Evolutionary conservation across 2,797 vertebrate genomes (phyloP), one percentile per base, ranked within the genome.

Genomic region (Scolopax bukidnonensis): DNA sequence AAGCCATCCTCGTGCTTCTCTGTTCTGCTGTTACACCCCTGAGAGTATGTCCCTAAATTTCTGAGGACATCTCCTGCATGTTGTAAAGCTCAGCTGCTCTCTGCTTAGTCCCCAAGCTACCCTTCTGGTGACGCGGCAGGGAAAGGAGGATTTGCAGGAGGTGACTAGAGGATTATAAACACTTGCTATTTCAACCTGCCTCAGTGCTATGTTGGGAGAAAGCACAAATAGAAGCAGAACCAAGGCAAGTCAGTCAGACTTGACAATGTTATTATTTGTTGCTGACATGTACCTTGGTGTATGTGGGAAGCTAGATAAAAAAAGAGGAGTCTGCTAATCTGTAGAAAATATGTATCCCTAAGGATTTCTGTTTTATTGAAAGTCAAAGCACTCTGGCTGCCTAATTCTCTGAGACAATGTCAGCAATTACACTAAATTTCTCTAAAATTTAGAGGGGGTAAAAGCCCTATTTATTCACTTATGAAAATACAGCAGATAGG

Each of bases 31-130:
- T 21, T 53, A 59, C 11, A 5, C 83, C 86, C 33, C 4, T 16
- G 74, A 91, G 79, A 47, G 67, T 32, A 56, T 24, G 65, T 18
- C 86, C 63, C 77, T 79, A 41, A 33, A 91, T 84, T 95, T 87
- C 83, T 64, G 53, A 76, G 75, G 53, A 84, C 67, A 67, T 65
- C 51, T 79, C 77, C 85, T 79, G 59, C n/a, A 2, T 56, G 59
- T 32, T 84, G 50, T 51, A 94, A 81, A 88, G 74, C 73, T 95
- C 84, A 90, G 73, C 65, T 91, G 65, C 76, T 96, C 41, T 43
- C 64, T 33, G 45, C 9, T 76, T 84, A 56, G 70, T 64, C 68
- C 48, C 38, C 36, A 36, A 43, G 64, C 70, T 64, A 5, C 24
- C 51, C 80, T 78, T 71, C 70, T 57, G 60, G 30, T 47, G 15